phyloP scores from a whole-genome alignment of 2,797 vertebrate genomes.

The Sebastes umbrosus region DNA sequence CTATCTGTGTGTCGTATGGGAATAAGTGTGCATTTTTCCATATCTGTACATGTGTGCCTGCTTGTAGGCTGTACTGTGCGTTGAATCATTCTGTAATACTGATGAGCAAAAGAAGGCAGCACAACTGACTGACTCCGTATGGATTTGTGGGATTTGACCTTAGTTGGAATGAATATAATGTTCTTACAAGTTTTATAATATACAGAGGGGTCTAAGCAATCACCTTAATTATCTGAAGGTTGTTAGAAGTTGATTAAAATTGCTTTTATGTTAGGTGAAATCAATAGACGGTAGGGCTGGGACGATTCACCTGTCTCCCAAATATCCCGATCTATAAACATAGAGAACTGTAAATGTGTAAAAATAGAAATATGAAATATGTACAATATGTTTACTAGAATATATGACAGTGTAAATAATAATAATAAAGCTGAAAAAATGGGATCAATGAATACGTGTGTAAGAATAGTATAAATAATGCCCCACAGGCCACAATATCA shows the following conservation, averaged over 20 bases:
- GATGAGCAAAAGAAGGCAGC: neutral
- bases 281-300: no score
- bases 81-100: neutral
- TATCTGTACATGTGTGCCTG: neutral
- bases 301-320: no score
- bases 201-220: neutral
- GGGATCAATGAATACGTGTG: no score
- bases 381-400: no score
- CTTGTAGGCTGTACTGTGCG: neutral
- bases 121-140: neutral
- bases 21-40: neutral
- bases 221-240: neutral
- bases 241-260: neutral
- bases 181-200: neutral
- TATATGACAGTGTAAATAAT: no score
- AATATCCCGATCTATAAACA: no score
- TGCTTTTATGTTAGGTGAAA: no score
- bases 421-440: no score
- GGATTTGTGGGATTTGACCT: neutral
- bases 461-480: no score
- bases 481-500: neutral
- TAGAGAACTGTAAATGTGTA: no score
- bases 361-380: no score
- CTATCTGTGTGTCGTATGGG: neutral
- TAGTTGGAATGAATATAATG: neutral